A percentile compares a stretch with the other conserved stretches of the same genome.
Evolutionary conservation across 2,797 vertebrate genomes (phyloP).

Genomic region (Passerculus sandwichensis): DNA sequence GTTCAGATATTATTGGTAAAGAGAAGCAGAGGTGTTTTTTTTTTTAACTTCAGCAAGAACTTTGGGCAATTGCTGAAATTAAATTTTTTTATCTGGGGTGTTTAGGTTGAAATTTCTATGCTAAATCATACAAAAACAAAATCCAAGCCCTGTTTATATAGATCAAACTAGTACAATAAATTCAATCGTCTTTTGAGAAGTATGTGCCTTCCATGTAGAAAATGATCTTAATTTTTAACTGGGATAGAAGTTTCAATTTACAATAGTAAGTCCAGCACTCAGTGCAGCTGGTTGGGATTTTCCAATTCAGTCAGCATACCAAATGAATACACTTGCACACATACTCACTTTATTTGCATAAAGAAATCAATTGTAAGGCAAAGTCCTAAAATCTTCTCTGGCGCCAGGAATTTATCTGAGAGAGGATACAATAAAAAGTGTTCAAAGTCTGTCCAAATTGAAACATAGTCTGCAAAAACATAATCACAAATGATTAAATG

Average conservation of each 20-base stretch:
- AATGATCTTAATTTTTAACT: background rate
- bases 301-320: background rate
- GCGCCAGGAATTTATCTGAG: background rate
- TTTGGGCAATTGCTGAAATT: background rate
- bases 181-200: background rate
- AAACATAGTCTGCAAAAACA: background rate
- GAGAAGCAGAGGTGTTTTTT: background rate
- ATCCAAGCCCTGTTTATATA: background rate
- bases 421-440: background rate
- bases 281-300: background rate
- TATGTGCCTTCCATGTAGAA: background rate
- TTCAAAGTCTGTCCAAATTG: background rate
- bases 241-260: background rate
- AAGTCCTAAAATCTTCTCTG: slow-evolving; percentile 2
- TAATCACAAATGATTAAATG: background rate
- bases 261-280: background rate
- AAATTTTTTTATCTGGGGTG: background rate
- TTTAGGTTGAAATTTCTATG: background rate
- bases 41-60: background rate
- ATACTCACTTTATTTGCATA: background rate
- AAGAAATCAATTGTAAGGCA: background rate
- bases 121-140: background rate
- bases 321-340: background rate
- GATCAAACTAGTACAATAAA: background rate
- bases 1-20: background rate